Conservation (phyloP, 2,113 vertebrate species). For the Oenanthe oenanthe region DNA sequence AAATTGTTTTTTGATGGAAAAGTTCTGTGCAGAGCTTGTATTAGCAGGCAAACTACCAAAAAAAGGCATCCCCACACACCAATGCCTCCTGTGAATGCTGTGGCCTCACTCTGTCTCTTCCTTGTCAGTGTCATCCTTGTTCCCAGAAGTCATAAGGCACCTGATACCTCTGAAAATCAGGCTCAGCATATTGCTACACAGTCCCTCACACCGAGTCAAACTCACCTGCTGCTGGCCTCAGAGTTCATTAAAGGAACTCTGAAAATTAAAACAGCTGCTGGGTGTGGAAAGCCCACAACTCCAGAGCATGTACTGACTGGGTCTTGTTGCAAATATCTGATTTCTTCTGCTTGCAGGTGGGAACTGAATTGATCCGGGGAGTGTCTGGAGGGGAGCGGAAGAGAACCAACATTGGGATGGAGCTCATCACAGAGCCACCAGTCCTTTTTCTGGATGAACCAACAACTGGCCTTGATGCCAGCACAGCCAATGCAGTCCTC, state of each 20-base stretch:
- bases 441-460: slow-evolving; percentile 63
- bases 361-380: slow-evolving; percentile 57
- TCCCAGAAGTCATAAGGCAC: neutral
- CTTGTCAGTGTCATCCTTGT: neutral
- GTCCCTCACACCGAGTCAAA: neutral
- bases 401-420: slow-evolving; percentile 60
- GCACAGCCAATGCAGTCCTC: slow-evolving; percentile 61
- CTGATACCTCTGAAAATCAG: neutral
- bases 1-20: neutral
- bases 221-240: neutral
- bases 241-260: neutral
- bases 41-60: neutral
- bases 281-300: neutral
- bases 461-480: slow-evolving; percentile 63
- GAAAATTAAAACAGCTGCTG: neutral
- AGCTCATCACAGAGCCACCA: slow-evolving; percentile 62
- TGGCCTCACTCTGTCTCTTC: neutral
- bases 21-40: neutral
- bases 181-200: neutral
- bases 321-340: neutral
- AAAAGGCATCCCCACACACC: neutral
- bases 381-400: slow-evolving; percentile 69
- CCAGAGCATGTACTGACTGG: neutral
- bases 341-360: slow-evolving; percentile 47
- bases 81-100: neutral